These are phyloP conservation scores for Muscina levida DNA, from an alignment of 2,888 invertebrate species.

Conservation along the genomic window DNA sequence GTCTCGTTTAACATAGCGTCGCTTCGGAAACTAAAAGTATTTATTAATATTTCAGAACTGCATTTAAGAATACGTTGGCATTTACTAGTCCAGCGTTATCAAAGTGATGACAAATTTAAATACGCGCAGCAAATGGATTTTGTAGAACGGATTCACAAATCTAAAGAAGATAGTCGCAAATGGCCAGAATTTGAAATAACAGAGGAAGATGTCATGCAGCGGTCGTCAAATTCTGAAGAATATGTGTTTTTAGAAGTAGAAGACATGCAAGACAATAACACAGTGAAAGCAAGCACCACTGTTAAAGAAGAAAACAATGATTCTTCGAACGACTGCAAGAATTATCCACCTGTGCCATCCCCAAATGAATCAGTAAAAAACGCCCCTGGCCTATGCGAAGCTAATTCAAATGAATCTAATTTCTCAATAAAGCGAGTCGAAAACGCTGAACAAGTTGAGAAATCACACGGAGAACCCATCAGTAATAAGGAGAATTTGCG, in stretches of 20 bases:
- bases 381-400: neutral
- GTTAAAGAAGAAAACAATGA: slow-evolving; percentile 18
- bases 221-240: slow-evolving; percentile 58
- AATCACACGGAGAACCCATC: neutral
- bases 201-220: slow-evolving; percentile 65
- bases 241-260: slow-evolving; percentile 67
- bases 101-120: slow-evolving; percentile 56
- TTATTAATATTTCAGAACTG: slow-evolving; percentile 60
- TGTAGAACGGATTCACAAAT: slow-evolving; percentile 13
- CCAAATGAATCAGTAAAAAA: neutral
- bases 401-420: neutral
- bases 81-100: slow-evolving; percentile 65
- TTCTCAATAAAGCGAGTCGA: neutral
- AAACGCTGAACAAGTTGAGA: neutral
- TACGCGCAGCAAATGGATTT: slow-evolving; percentile 58
- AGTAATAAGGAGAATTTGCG: slow-evolving; percentile 1
- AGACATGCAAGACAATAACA: slow-evolving; percentile 18
- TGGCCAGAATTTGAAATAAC: slow-evolving; percentile 70
- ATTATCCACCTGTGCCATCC: neutral
- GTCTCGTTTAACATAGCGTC: neutral
- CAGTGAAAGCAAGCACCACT: neutral
- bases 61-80: slow-evolving; percentile 71
- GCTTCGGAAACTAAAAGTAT: neutral
- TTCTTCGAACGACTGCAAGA: no score
- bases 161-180: neutral